Percentiles rank a stretch among this genome's conserved stretches.
Conservation (phyloP, 1,140 invertebrate genomes). For the Caenorhabditis remanei region DNA sequence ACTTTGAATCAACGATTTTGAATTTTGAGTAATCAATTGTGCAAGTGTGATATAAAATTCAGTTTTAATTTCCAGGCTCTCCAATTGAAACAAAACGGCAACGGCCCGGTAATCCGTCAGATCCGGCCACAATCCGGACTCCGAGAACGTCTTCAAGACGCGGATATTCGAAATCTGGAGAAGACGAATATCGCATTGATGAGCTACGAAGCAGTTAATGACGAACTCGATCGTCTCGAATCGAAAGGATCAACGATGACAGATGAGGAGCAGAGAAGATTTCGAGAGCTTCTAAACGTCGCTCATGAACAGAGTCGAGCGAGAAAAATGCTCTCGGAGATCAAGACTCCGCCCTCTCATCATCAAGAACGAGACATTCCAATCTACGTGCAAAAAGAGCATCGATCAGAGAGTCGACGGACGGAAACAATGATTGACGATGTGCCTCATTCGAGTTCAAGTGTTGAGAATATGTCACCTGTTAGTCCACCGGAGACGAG, state of each 20-base stretch:
- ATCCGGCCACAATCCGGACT: conserved; percentile 47
- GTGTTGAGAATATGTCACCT: conserved; percentile 40
- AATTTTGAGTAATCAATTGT: no score
- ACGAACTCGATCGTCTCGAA: conserved; percentile 65
- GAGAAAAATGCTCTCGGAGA: conserved; percentile 11
- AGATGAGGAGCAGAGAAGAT: conserved; percentile 61
- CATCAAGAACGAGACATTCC: conserved; percentile 22
- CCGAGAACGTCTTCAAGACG: conserved; percentile 28
- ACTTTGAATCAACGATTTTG: no score
- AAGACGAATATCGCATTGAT: conserved; percentile 42
- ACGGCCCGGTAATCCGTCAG: conserved; percentile 27
- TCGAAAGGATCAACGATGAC: conserved; percentile 65
- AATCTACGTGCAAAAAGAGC: background rate
- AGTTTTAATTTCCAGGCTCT: conserved; percentile 10
- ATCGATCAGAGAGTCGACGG: background rate
- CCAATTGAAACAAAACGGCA: conserved; percentile 26
- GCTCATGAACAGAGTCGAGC: conserved; percentile 55
- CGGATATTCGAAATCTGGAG: conserved; percentile 57
- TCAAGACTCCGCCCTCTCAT: conserved; percentile 1
- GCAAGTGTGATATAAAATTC: no score
- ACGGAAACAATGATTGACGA: conserved; percentile 59
- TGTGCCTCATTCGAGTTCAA: conserved; percentile 41
- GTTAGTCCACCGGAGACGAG: conserved; percentile 33
- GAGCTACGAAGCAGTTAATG: conserved; percentile 62
- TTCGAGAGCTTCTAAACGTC: conserved; percentile 57